Conservation (phyloP, 2,888 invertebrate genomes). For the Pollenia labialis region DNA sequence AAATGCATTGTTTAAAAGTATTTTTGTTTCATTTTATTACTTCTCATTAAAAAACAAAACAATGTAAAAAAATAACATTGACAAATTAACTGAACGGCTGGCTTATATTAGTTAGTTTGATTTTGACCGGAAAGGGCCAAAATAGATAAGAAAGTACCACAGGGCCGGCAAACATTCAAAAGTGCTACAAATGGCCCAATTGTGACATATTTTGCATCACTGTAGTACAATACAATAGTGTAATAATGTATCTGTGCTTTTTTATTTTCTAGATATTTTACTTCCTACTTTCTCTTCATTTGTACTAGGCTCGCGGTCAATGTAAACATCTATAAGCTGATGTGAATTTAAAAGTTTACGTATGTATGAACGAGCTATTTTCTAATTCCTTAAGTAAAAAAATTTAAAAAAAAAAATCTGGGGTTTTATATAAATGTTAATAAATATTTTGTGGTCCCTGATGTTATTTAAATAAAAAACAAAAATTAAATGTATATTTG, state of each 20-base stretch:
- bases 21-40: too few species aligned
- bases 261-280: not conserved
- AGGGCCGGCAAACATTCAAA: too few species aligned
- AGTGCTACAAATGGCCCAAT: too few species aligned
- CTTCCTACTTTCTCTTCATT: not conserved
- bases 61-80: too few species aligned
- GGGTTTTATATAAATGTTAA: constrained; percentile 24
- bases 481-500: constrained; percentile 25
- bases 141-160: too few species aligned
- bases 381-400: constrained; percentile 18
- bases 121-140: too few species aligned
- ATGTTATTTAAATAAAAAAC: constrained; percentile 59
- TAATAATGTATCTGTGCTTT: not conserved
- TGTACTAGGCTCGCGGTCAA: not conserved
- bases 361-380: not conserved
- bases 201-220: too few species aligned
- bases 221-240: too few species aligned
- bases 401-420: constrained; percentile 36
- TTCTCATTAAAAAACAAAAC: too few species aligned
- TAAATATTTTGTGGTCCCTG: constrained; percentile 71
- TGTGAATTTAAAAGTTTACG: not conserved
- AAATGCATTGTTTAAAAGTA: too few species aligned
- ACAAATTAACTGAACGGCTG: too few species aligned
- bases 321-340: not conserved
- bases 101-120: too few species aligned